Evolutionary conservation across 2,888 invertebrate genomes (phyloP).

Genomic region (Thera britannica): DNA sequence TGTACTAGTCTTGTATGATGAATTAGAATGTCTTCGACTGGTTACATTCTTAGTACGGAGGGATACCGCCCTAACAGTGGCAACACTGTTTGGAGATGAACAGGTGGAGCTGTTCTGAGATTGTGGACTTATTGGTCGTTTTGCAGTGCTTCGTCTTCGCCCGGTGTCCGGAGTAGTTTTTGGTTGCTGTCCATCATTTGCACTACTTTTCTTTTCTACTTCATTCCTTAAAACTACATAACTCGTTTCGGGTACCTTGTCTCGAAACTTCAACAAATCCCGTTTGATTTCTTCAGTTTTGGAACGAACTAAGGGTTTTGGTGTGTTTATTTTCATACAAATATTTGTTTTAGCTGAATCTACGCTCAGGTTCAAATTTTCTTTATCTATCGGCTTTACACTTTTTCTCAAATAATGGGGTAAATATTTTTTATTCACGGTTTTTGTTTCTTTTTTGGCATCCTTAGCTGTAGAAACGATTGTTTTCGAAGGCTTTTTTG

Average conservation of each 20-base stretch:
- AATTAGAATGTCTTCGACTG: slow-evolving; percentile 51
- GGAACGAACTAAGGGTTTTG: slow-evolving; percentile 36
- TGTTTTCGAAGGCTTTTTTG: slow-evolving; percentile 45
- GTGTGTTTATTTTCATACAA: slow-evolving; percentile 40
- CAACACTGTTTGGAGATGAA: slow-evolving; percentile 69
- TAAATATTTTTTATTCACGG: slow-evolving; percentile 50
- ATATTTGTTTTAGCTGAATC: slow-evolving; percentile 40
- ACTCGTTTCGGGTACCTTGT: slow-evolving; percentile 47
- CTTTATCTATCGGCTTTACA: slow-evolving; percentile 36
- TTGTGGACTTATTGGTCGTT: slow-evolving; percentile 49
- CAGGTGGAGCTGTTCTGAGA: slow-evolving; percentile 69
- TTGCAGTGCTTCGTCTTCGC: slow-evolving; percentile 41
- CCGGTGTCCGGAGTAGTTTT: slow-evolving; percentile 38
- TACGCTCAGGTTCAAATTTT: slow-evolving; percentile 44
- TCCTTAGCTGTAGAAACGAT: slow-evolving; percentile 42
- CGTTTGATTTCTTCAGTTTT: slow-evolving; percentile 53
- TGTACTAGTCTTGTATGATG: slow-evolving; percentile 53
- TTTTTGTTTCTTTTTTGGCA: slow-evolving; percentile 33
- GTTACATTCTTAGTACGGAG: slow-evolving; percentile 46
- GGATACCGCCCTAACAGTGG: slow-evolving; percentile 63
- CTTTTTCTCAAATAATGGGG: slow-evolving; percentile 55
- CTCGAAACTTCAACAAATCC: slow-evolving; percentile 56
- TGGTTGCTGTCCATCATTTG: slow-evolving; percentile 43
- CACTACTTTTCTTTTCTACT: slow-evolving; percentile 50
- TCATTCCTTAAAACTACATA: slow-evolving; percentile 65